Percentiles rank a stretch among this genome's conserved stretches.
phyloP scores from a whole-genome alignment of 2,113 vertebrate species.

The Trachemys scripta region DNA sequence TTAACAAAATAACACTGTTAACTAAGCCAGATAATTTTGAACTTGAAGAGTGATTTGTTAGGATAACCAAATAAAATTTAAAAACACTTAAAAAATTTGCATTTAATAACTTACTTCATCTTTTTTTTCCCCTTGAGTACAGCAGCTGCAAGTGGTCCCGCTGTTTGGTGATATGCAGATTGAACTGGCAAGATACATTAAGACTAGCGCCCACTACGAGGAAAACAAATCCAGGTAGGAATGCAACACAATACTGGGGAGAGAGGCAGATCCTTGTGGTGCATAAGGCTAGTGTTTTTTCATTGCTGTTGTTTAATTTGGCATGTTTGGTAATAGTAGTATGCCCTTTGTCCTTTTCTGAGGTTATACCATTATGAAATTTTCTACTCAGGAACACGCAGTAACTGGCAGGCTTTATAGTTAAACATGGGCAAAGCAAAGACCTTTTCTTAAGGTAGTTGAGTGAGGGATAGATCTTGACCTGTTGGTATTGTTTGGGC shows the following conservation, averaged over 20 bases:
- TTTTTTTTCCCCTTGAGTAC: constrained; percentile 34
- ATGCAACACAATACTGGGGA: not conserved
- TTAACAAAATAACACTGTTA: not conserved
- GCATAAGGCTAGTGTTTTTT: not conserved
- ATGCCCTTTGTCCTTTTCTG: constrained; percentile 52
- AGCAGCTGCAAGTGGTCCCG: constrained; percentile 98
- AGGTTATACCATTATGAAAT: not conserved
- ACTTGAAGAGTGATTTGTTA: not conserved
- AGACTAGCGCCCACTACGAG: constrained; percentile 98
- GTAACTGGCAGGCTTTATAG: not conserved
- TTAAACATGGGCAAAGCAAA: not conserved
- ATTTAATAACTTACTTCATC: not conserved
- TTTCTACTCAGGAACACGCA: not conserved
- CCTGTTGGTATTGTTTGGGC: not conserved
- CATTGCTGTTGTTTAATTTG: constrained; percentile 18
- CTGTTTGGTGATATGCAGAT: constrained; percentile 99
- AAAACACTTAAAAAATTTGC: not conserved
- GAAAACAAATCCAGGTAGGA: constrained; percentile 97
- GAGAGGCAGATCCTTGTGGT: not conserved
- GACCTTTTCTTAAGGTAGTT: not conserved
- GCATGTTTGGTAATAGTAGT: not conserved
- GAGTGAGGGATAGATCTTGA: not conserved
- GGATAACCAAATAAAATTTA: too few relatives aligned
- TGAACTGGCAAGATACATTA: constrained; percentile 97
- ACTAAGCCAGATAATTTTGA: not conserved